Base-by-base conservation (phyloP, 2,797 vertebrate species). In the Sebastes hubbsi region DNA sequence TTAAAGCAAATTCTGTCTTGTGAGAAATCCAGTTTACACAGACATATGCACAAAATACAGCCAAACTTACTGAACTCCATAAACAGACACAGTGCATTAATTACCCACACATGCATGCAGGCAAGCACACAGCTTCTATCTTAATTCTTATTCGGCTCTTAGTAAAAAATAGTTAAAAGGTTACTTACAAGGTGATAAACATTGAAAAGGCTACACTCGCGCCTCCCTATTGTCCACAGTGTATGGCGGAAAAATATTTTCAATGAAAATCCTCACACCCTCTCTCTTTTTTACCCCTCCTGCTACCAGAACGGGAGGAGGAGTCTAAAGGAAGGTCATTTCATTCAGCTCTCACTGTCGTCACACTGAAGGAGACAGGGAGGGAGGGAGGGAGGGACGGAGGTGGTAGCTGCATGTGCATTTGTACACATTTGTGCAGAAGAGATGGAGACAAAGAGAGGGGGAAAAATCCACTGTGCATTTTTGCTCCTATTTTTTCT, bases 291-390 rank as follows among this genome's bases (percentile, higher is more conserved):
- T 64, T 56, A 75, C 67, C 64, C 80, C 85, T 87, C 85, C 84
- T 82, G 73, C 74, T 73, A 83, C 58, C 89, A 82, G 83, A 89
- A 74, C 49, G 8, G 90, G 82, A 86, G 92, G 94, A 83, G 89
- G 91, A 89, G 91, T 80, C 89, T 78, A 79, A 38, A 84, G 76
- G 89, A 93, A 93, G 91, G 88, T 94, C 92, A 92, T 88, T 93
- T 93, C 93, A 95, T 95, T 95, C 93, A 95, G 81, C 76, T 69
- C 77, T 83, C 24, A 65, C 87, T 94, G 92, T 81, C 90, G 85
- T 94, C 92, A 93, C 74, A 87, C 83, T 74, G 81, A 87, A 87
- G 74, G 80, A 89, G 87, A 87, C 71, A 25, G 83, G 76, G 78
- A 81, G 81, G 83, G 87, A 20, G 46, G 18, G 46, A 49, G 18